These are phyloP conservation scores for Cheilosia vulpina DNA, from an alignment of 2,888 invertebrate genomes.

Conservation along the genomic window DNA sequence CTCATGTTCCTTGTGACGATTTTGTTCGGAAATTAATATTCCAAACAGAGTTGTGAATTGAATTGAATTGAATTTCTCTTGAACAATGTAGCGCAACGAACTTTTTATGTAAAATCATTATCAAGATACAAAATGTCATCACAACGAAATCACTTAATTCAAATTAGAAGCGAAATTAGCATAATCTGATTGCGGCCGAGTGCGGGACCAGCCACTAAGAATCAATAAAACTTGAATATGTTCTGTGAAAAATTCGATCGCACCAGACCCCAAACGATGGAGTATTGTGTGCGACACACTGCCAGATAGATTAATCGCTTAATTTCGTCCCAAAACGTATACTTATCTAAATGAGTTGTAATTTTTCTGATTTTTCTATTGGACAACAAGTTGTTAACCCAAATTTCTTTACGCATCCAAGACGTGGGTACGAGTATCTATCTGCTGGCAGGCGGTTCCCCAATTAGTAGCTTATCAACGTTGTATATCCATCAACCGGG, in stretches of 20 bases:
- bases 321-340: constrained; percentile 63
- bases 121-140: constrained; percentile 44
- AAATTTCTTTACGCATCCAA: constrained; percentile 49
- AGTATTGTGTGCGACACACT: too few species aligned
- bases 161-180: constrained; percentile 52
- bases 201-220: not conserved
- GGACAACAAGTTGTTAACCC: constrained; percentile 48
- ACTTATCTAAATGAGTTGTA: constrained; percentile 62
- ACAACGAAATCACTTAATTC: constrained; percentile 48
- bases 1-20: constrained; percentile 21
- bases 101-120: constrained; percentile 45
- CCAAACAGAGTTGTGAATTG: not conserved
- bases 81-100: constrained; percentile 62
- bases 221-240: constrained; percentile 38
- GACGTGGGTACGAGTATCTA: not conserved
- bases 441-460: constrained; percentile 26
- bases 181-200: constrained; percentile 54
- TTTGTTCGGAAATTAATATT: constrained; percentile 41
- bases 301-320: constrained; percentile 60
- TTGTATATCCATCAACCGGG: constrained; percentile 26
- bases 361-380: constrained; percentile 57
- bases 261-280: not conserved
- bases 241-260: constrained; percentile 41
- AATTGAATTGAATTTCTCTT: constrained; percentile 45
- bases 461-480: constrained; percentile 56